phyloP scores from a whole-genome alignment of 2,888 invertebrate genomes.

The Yponomeuta evonymella region DNA sequence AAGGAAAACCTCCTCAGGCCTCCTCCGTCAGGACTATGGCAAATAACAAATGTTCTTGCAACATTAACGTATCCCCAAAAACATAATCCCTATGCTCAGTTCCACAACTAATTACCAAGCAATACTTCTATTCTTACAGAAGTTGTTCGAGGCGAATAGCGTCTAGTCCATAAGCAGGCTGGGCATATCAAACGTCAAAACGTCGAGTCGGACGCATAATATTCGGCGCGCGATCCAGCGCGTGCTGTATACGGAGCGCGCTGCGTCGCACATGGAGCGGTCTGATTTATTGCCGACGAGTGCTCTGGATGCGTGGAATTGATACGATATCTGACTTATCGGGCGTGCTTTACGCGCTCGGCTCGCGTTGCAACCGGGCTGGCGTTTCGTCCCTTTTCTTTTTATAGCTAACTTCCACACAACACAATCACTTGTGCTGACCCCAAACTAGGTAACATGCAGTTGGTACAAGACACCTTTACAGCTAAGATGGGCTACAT shows the following conservation, averaged over 20 bases:
- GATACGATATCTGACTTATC: constrained; percentile 46
- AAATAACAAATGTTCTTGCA: too few relatives aligned
- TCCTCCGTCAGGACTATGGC: too few relatives aligned
- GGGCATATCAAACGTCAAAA: not conserved
- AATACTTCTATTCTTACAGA: not conserved
- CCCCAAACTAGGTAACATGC: too few relatives aligned
- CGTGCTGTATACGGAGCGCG: constrained; percentile 7
- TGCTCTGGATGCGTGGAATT: constrained; percentile 67
- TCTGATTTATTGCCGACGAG: constrained; percentile 59
- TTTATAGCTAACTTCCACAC: not conserved
- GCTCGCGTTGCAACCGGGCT: constrained; percentile 27
- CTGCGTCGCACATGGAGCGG: constrained; percentile 37
- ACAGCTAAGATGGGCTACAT: too few relatives aligned
- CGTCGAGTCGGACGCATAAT: constrained; percentile 3
- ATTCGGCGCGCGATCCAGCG: constrained; percentile 8
- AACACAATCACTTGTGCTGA: too few relatives aligned
- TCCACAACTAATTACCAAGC: too few relatives aligned
- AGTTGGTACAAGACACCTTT: too few relatives aligned
- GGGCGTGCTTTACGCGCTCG: constrained; percentile 26
- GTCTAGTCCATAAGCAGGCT: not conserved
- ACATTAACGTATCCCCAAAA: too few relatives aligned
- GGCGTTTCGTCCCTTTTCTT: not conserved
- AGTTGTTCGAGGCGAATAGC: not conserved
- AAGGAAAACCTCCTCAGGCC: too few relatives aligned
- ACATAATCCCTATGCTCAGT: too few relatives aligned